Base-by-base conservation (phyloP, 2,113 vertebrate genomes). In the Trachemys scripta region DNA sequence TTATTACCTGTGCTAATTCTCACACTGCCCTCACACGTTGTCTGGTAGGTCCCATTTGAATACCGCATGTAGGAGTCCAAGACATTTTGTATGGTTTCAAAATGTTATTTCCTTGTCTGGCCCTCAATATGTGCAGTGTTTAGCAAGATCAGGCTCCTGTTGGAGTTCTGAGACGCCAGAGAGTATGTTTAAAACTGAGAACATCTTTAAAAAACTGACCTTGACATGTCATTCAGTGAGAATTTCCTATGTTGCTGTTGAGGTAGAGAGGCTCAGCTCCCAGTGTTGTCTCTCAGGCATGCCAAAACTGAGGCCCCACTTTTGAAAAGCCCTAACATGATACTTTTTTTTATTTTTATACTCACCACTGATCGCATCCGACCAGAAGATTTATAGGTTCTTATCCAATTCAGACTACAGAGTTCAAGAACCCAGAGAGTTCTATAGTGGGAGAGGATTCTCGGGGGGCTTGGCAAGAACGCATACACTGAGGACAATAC, bases 251-350 rank as follows among this genome's bases (percentile, higher is more conserved):
- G 7, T 24, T 57, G 14, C 53, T 79, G 24, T 24, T 62, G 88
- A 93, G 88, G 62, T 50, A 54, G 6, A 3, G 12, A 80, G 4
- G 49, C 54, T 25, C 35, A 56, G 6, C 9, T 78, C 84, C 51
- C 78, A 72, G 9, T 3, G 5, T 13, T 5, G 3, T 6, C 10
- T 38, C 86, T 85, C 54, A 14, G n/a, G 10, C 85, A 91, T 11
- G 56, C 49, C 80, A 86, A n/a, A 51, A 49, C 0, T 0, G 3
- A 20, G 0, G 0, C 51, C 47, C 42, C 82, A 2, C 25, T 57
- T 87, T 62, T 45, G 87, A 57, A 50, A 91, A 5, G 19, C 16
- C 45, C 17, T 51, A 69, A 1, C 8, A 22, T 38, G 65, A 38
- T 38, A 72, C 35, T 50, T 50, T 50, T 50, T 14, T 14, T 50